Evolutionary conservation across 64 coral and sea anemone species (phyloP).

Genomic region (Stichodactyla helianthus): DNA sequence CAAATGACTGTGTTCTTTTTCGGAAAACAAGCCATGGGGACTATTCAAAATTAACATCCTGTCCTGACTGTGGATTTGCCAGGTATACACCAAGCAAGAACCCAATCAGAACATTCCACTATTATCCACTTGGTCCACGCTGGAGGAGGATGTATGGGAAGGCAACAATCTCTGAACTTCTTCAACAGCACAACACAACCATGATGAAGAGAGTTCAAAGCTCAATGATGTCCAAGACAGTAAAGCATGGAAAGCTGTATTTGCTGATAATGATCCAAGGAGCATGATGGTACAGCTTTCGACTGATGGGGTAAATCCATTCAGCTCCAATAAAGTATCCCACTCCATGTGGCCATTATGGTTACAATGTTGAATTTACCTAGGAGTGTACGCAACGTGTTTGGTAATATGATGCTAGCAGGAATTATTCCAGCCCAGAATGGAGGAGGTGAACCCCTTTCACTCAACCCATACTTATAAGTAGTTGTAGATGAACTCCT

Average conservation of each 20-base stretch:
- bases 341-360: slow-evolving; percentile 50
- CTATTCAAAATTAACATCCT: neutral
- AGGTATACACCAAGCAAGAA: slow-evolving; percentile 14
- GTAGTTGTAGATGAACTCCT: slow-evolving; percentile 31
- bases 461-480: slow-evolving; percentile 29
- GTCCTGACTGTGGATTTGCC: slow-evolving; percentile 8
- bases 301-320: no score
- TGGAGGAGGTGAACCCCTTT: slow-evolving; percentile 1
- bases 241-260: neutral
- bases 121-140: slow-evolving; percentile 38
- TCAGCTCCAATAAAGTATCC: slow-evolving; percentile 14
- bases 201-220: neutral
- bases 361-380: slow-evolving; percentile 22
- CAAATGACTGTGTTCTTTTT: slow-evolving; percentile 28
- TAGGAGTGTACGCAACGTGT: slow-evolving; percentile 3
- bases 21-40: neutral
- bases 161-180: slow-evolving; percentile 15
- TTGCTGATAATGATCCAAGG: neutral
- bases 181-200: no score
- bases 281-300: neutral
- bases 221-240: neutral
- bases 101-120: slow-evolving; percentile 22
- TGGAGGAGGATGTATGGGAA: slow-evolving; percentile 42
- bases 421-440: slow-evolving; percentile 34
- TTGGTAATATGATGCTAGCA: neutral